phyloP scores from a whole-genome alignment of 2,797 vertebrate genomes.

The Fistularia tabacaria region DNA sequence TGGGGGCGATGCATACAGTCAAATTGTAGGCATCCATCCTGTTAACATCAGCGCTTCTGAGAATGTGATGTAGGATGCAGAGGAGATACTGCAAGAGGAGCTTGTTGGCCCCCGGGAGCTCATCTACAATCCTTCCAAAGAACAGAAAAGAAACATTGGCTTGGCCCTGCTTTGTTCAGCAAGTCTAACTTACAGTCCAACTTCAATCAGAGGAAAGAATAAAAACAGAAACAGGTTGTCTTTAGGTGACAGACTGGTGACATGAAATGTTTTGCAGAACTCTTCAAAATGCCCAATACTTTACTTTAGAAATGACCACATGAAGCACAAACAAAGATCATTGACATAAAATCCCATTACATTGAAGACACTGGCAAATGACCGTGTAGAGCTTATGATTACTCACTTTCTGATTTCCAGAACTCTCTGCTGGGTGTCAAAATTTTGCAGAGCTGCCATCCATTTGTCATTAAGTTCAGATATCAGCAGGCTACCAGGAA shows the following conservation, averaged over 20 bases:
- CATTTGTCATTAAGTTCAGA: conserved; percentile 82
- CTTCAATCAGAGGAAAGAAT: no score
- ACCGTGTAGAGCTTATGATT: no score
- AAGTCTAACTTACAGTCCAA: background rate
- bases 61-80: conserved; percentile 83
- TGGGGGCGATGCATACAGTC: conserved; percentile 89
- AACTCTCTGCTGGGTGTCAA: conserved; percentile 67
- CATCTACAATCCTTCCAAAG: conserved; percentile 76
- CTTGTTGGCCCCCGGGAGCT: conserved; percentile 81
- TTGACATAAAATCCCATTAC: no score
- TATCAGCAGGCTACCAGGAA: conserved; percentile 86
- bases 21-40: conserved; percentile 91
- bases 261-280: no score
- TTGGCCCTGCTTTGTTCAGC: conserved; percentile 43
- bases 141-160: conserved; percentile 43
- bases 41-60: conserved; percentile 73
- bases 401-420: conserved; percentile 80
- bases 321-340: no score
- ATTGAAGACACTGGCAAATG: no score
- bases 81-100: conserved; percentile 82
- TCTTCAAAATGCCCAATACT: no score
- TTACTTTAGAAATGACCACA: no score
- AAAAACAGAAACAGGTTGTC: no score
- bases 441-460: conserved; percentile 80
- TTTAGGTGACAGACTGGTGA: no score